phyloP scores from a whole-genome alignment of 2,113 vertebrate species.

The Variabilichromis moorii region DNA sequence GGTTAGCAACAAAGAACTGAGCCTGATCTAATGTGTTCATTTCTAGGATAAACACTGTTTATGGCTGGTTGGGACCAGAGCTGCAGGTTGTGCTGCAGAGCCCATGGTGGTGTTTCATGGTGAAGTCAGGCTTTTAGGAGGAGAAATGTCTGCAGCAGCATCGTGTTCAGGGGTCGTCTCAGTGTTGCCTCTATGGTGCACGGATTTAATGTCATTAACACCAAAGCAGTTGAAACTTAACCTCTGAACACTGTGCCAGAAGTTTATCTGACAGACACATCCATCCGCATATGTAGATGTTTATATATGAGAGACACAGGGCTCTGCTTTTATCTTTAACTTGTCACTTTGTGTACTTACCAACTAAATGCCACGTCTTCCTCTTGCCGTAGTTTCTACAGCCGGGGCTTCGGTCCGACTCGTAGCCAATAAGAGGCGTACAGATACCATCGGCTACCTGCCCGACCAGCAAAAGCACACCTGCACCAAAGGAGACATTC shows the following conservation, averaged over 20 bases:
- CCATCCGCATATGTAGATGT: accelerated
- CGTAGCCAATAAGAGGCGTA: constrained; percentile 84
- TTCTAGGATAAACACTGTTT: accelerated
- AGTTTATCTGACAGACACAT: accelerated
- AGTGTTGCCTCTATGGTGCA: not conserved
- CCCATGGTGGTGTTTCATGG: not conserved
- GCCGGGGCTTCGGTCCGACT: constrained; percentile 75
- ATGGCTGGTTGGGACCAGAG: accelerated
- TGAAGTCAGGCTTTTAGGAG: not conserved
- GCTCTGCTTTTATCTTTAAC: accelerated
- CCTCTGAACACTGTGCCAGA: accelerated
- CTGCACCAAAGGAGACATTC: constrained; percentile 21
- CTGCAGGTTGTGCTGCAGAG: not conserved
- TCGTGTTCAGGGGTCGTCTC: not conserved
- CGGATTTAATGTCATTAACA: accelerated
- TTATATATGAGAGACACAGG: accelerated
- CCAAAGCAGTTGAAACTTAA: not conserved
- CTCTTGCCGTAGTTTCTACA: constrained; percentile 78
- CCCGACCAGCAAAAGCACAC: constrained; percentile 77
- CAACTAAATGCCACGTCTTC: constrained; percentile 87
- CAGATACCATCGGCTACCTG: constrained; percentile 83
- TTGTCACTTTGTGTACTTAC: constrained; percentile 57
- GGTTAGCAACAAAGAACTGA: not conserved
- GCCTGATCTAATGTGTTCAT: accelerated
- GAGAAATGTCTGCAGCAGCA: not conserved